Conservation (phyloP, 92 coral and sea anemone genomes). For the Bergia sp. region DNA sequence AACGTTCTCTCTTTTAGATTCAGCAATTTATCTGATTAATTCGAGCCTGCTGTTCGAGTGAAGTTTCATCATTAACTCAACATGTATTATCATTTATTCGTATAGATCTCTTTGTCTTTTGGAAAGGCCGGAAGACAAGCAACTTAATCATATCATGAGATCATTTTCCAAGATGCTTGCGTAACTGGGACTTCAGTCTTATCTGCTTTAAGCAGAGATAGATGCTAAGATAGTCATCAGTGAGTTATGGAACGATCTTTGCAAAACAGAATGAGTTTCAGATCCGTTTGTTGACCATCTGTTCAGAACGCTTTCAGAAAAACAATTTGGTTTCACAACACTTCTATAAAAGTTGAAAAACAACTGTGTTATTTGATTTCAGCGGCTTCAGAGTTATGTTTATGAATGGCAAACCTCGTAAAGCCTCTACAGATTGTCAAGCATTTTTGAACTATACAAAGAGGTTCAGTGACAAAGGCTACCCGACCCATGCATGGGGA, state of each 20-base stretch:
- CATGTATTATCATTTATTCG: background rate
- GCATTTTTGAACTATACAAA: background rate
- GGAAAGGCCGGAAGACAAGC: background rate
- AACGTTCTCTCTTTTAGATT: no score
- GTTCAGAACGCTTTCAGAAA: background rate
- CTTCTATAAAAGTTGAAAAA: background rate
- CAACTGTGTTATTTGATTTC: background rate
- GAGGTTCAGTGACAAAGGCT: background rate
- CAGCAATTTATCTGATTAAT: background rate
- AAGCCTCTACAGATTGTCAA: background rate
- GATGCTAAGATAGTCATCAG: constrained; percentile 12
- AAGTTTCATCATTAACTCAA: background rate
- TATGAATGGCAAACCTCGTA: no score
- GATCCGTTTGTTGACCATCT: constrained; percentile 9
- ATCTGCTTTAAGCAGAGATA: constrained; percentile 24
- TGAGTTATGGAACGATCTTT: background rate
- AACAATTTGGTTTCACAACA: background rate
- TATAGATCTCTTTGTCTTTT: background rate
- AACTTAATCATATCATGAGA: background rate
- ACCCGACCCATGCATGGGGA: background rate
- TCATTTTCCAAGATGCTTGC: background rate
- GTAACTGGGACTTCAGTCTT: background rate
- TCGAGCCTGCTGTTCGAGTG: background rate
- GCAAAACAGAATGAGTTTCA: background rate
- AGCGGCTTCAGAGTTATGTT: background rate